Percentiles rank a stretch among this genome's conserved stretches.
Conservation (phyloP, 1,140 invertebrate species). For the Drosophila tropicalis region DNA sequence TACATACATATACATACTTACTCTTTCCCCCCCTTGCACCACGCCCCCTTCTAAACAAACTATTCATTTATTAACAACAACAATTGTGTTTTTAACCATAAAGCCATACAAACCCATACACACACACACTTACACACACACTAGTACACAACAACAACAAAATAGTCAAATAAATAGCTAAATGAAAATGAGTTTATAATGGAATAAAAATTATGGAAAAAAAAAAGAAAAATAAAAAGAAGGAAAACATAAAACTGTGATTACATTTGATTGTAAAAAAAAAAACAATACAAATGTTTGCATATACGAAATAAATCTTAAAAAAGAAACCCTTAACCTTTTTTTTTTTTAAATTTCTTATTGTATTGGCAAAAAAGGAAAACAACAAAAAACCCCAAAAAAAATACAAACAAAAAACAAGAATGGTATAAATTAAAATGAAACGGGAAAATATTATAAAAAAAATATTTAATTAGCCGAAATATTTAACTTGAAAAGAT, state of each 20-base stretch:
- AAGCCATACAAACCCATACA: conserved; percentile 8
- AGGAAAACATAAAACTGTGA: conserved; percentile 82
- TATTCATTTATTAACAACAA: conserved; percentile 42
- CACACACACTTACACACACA: conserved; percentile 21
- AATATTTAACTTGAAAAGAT: conserved; percentile 81
- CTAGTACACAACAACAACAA: conserved; percentile 33
- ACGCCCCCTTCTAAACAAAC: conserved; percentile 27
- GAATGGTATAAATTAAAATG: background rate
- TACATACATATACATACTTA: conserved; percentile 33
- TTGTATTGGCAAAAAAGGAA: conserved; percentile 13
- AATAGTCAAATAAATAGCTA: conserved; percentile 82
- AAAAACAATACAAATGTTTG: conserved; percentile 53
- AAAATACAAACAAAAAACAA: background rate
- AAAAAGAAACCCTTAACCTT: conserved; percentile 29
- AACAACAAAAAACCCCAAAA: background rate
- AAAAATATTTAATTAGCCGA: conserved; percentile 81
- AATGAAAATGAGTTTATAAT: conserved; percentile 79
- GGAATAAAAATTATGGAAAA: conserved; percentile 6
- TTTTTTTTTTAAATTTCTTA: conserved; percentile 48
- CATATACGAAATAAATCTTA: conserved; percentile 54
- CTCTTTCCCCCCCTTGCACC: conserved; percentile 24
- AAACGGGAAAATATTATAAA: conserved; percentile 48
- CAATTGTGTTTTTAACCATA: conserved; percentile 5
- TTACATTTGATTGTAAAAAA: conserved; percentile 78
- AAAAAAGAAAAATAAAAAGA: conserved; percentile 47